Evolutionary conservation across 1,140 invertebrate species (phyloP).

Genomic region (Diabrotica virgifera): DNA sequence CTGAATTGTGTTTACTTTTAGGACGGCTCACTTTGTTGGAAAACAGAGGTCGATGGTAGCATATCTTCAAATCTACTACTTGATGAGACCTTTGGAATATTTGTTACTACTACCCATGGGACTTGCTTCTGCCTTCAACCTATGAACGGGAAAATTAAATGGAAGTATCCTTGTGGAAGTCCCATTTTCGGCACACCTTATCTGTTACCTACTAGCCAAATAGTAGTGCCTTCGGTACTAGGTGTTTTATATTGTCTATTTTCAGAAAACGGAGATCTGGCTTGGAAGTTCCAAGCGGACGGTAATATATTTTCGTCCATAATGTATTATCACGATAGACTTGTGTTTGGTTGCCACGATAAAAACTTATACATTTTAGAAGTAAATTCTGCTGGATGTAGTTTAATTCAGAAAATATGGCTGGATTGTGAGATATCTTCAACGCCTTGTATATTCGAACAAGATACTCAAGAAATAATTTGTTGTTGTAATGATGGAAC

Average conservation of each 20-base stretch:
- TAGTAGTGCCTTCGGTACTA: constrained; percentile 57
- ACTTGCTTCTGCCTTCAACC: constrained; percentile 53
- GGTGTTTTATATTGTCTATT: constrained; percentile 55
- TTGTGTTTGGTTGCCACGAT: constrained; percentile 66
- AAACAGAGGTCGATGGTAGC: constrained; percentile 50
- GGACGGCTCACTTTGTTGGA: constrained; percentile 51
- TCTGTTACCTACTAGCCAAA: constrained; percentile 45
- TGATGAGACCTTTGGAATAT: constrained; percentile 43
- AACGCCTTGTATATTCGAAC: constrained; percentile 52
- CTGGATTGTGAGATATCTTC: constrained; percentile 56
- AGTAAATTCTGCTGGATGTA: constrained; percentile 42
- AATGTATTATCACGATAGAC: constrained; percentile 43
- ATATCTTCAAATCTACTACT: constrained; percentile 61
- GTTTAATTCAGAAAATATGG: constrained; percentile 49
- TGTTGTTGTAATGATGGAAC: constrained; percentile 56
- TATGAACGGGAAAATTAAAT: constrained; percentile 49
- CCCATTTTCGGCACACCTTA: constrained; percentile 65
- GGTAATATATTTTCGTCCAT: constrained; percentile 68
- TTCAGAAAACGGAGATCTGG: constrained; percentile 41
- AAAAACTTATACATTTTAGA: constrained; percentile 56
- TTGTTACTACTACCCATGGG: constrained; percentile 59
- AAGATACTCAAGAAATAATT: constrained; percentile 8
- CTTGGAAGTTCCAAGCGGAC: constrained; percentile 44
- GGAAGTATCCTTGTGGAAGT: constrained; percentile 52
- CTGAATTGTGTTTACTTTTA: constrained; percentile 35